Evolutionary conservation across 2,888 invertebrate species (phyloP).

Genomic region (Digitonthophagus gazella): DNA sequence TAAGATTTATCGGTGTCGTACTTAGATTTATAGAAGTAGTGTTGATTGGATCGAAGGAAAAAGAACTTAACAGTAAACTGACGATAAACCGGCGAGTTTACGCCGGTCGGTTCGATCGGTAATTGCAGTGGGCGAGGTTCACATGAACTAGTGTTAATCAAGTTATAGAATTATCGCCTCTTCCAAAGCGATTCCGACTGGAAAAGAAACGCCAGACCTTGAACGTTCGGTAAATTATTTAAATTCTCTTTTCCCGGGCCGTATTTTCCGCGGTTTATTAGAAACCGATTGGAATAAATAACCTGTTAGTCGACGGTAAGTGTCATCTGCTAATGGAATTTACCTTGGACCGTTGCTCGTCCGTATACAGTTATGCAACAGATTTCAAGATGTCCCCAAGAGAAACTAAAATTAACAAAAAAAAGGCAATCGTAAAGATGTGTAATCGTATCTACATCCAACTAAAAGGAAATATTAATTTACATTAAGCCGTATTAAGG

Average conservation of each 20-base stretch:
- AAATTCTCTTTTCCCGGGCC: conserved; percentile 9
- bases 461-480: background rate
- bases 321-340: conserved; percentile 28
- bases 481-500: background rate
- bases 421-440: background rate
- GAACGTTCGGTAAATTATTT: conserved; percentile 10
- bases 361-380: background rate
- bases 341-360: conserved; percentile 21
- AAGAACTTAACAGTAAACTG: conserved; percentile 3
- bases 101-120: conserved; percentile 1
- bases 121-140: background rate
- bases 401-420: background rate
- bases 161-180: conserved; percentile 18
- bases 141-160: conserved; percentile 10
- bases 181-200: background rate
- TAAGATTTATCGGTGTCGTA: background rate
- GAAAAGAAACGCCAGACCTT: conserved; percentile 2
- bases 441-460: no score
- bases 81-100: conserved; percentile 8
- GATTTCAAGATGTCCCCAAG: background rate
- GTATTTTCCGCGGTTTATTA: conserved; percentile 14
- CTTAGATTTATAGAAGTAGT: background rate
- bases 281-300: conserved; percentile 11
- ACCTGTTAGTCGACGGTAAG: conserved; percentile 18
- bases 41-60: background rate